Conservation (phyloP, 2,113 vertebrate genomes). For the Nyctibius bracteatus region DNA sequence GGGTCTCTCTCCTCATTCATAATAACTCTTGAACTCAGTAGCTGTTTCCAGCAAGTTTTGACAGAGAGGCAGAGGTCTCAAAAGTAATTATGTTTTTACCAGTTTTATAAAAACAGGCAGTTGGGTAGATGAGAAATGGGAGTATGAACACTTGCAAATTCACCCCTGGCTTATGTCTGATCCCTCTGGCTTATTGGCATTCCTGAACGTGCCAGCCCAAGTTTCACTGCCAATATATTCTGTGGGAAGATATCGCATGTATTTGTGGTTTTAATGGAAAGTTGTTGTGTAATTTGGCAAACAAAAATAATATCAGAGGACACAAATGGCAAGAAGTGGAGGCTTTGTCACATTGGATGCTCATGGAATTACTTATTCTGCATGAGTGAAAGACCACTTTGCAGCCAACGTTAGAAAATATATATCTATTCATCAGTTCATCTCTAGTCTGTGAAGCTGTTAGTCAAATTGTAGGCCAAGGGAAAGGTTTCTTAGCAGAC, state of each 20-base stretch:
- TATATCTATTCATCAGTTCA: background rate
- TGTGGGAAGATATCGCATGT: background rate
- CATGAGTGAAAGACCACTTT: background rate
- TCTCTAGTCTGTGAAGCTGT: background rate
- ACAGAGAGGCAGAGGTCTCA: slow-evolving; percentile 26
- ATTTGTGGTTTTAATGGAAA: slow-evolving; percentile 4
- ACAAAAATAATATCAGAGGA: background rate
- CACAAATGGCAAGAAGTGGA: background rate
- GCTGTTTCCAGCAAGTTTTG: slow-evolving; percentile 25
- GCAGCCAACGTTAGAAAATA: background rate
- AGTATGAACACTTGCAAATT: slow-evolving; percentile 1
- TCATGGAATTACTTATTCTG: background rate
- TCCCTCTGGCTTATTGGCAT: slow-evolving; percentile 15
- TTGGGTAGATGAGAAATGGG: background rate
- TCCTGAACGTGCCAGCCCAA: background rate
- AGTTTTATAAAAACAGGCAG: slow-evolving; percentile 17
- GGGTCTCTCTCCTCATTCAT: background rate
- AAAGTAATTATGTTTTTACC: slow-evolving; percentile 42
- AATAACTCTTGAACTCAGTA: slow-evolving; percentile 3
- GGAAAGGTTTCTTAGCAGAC: background rate
- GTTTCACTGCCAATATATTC: background rate
- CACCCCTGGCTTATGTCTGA: slow-evolving; percentile 11
- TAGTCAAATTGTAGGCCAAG: background rate
- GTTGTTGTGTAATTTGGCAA: background rate
- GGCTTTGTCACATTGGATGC: background rate